phyloP scores from a whole-genome alignment of 2,113 vertebrate genomes.

The Ptychochromis oligacanthus region DNA sequence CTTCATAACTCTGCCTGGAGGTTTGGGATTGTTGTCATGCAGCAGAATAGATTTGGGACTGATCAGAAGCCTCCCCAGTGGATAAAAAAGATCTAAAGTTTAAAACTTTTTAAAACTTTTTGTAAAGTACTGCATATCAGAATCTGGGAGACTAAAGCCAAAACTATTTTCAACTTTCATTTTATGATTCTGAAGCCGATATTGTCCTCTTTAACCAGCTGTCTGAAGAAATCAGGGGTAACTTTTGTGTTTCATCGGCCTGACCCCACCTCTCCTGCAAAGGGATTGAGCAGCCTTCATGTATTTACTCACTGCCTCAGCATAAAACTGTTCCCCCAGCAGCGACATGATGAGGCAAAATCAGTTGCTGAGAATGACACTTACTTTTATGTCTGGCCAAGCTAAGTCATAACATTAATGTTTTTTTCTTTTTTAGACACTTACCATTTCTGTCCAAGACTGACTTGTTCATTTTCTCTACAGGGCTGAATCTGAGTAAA shows the following conservation, averaged over 20 bases:
- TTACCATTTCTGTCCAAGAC: background rate
- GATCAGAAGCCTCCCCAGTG: background rate
- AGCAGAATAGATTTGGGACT: conserved; percentile 2
- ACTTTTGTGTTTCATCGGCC: conserved; percentile 7
- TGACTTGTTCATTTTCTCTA: background rate
- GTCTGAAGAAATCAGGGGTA: conserved; percentile 9
- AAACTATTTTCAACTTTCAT: background rate
- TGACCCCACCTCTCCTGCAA: conserved; percentile 6
- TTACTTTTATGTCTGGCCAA: conserved; percentile 16
- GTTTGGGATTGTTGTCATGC: background rate
- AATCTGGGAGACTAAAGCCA: background rate
- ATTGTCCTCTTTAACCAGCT: background rate
- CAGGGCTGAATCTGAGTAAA: background rate
- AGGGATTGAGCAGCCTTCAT: conserved; percentile 3
- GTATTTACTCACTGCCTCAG: conserved; percentile 28
- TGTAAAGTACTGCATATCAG: background rate
- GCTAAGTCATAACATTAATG: conserved; percentile 24
- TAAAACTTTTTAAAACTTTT: background rate
- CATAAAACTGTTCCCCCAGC: conserved; percentile 28
- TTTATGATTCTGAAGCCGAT: background rate
- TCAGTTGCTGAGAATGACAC: conserved; percentile 18
- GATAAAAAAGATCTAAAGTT: background rate
- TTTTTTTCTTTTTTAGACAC: background rate
- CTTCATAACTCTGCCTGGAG: background rate
- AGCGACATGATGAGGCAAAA: background rate